Evolutionary conservation across 2,888 invertebrate genomes (phyloP).

Genomic region (Eupithecia pulchellata): DNA sequence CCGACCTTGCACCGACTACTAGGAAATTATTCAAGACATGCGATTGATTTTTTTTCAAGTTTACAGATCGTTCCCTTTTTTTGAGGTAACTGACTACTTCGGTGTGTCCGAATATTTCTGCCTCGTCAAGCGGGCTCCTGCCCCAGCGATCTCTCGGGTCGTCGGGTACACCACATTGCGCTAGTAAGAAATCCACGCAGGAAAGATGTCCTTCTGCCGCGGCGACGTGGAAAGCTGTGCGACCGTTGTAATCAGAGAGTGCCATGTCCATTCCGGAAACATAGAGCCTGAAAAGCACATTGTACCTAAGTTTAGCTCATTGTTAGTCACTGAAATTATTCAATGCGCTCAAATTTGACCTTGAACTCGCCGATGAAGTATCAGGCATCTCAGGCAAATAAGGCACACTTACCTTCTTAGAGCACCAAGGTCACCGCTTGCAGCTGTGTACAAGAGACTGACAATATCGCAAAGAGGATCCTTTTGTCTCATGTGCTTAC

Average conservation of each 20-base stretch:
- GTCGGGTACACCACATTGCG: slow-evolving; percentile 92
- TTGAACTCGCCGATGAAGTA: background rate
- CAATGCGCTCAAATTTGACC: background rate
- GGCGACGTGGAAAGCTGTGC: slow-evolving; percentile 97
- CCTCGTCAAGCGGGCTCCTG: slow-evolving; percentile 95
- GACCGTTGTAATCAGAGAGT: slow-evolving; percentile 96
- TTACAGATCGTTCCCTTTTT: slow-evolving; percentile 82
- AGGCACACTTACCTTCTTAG: slow-evolving; percentile 89
- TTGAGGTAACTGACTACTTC: slow-evolving; percentile 91
- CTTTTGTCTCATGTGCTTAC: slow-evolving; percentile 95
- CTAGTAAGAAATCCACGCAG: slow-evolving; percentile 95
- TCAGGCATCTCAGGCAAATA: background rate
- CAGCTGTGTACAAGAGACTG: slow-evolving; percentile 96
- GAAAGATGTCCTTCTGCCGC: slow-evolving; percentile 97
- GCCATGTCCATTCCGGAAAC: slow-evolving; percentile 97
- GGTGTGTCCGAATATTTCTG: slow-evolving; percentile 92
- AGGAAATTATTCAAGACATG: background rate
- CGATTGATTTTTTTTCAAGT: background rate
- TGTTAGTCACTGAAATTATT: background rate
- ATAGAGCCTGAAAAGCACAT: slow-evolving; percentile 86
- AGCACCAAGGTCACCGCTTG: slow-evolving; percentile 97
- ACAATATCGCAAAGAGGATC: slow-evolving; percentile 97
- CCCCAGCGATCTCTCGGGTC: slow-evolving; percentile 96
- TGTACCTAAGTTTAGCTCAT: background rate
- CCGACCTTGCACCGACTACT: background rate